These are phyloP conservation scores for Lathronympha strigana DNA, from an alignment of 2,888 invertebrate genomes.

Conservation along the genomic window DNA sequence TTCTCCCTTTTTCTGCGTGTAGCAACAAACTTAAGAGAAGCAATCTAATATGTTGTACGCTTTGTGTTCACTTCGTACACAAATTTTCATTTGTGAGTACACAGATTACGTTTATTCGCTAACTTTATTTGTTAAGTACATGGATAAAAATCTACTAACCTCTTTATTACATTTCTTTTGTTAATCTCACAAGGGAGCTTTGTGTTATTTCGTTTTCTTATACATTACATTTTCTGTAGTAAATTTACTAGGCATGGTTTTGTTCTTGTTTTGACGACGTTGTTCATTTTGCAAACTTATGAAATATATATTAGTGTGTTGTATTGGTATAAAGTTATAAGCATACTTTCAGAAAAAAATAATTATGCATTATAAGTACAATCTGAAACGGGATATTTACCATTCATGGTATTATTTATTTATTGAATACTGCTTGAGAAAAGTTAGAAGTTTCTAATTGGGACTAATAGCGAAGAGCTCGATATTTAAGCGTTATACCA, in stretches of 20 bases:
- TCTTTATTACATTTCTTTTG: constrained; percentile 32
- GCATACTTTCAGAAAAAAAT: no score
- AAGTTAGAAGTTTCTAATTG: no score
- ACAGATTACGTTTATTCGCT: constrained; percentile 35
- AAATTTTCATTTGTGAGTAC: constrained; percentile 39
- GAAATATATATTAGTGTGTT: not conserved
- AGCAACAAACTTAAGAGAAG: constrained; percentile 49
- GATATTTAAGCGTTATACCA: no score
- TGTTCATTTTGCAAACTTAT: not conserved
- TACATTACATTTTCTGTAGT: not conserved
- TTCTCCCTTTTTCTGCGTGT: constrained; percentile 52
- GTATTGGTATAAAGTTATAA: no score
- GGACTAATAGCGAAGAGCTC: no score
- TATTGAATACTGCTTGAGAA: no score
- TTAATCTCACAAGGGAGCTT: constrained; percentile 13
- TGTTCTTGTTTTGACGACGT: constrained; percentile 4
- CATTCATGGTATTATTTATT: no score
- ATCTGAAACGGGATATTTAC: no score
- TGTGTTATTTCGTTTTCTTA: constrained; percentile 3
- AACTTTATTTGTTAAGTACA: constrained; percentile 39
- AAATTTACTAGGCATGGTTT: not conserved
- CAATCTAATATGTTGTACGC: constrained; percentile 40
- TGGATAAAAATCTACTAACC: constrained; percentile 34
- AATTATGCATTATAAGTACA: no score
- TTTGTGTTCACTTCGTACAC: constrained; percentile 36